These are phyloP conservation scores for Caenorhabditis plicata DNA, from an alignment of 2,888 invertebrate species.

Conservation along the genomic window DNA sequence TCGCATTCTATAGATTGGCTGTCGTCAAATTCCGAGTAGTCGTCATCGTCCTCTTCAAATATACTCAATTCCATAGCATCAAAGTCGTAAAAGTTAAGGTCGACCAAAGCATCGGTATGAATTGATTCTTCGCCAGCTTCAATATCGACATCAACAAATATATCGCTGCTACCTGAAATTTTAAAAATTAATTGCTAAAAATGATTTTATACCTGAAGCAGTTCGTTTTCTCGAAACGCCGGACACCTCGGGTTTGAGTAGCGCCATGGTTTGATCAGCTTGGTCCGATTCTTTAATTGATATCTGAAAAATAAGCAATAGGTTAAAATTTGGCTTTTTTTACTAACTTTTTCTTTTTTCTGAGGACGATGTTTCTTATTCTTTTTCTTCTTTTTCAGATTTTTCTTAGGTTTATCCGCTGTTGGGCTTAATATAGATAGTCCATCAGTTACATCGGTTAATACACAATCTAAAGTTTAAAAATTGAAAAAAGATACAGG, in stretches of 20 bases:
- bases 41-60: constrained; percentile 42
- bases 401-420: constrained; percentile 26
- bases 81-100: constrained; percentile 48
- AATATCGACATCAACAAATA: constrained; percentile 47
- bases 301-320: constrained; percentile 9
- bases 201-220: too few species aligned
- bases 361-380: too few species aligned
- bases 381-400: constrained; percentile 41
- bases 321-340: constrained; percentile 6
- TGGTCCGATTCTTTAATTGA: constrained; percentile 25
- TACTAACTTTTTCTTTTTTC: constrained; percentile 24
- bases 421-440: constrained; percentile 23
- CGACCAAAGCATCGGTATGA: constrained; percentile 47
- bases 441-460: constrained; percentile 30
- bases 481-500: background rate
- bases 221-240: constrained; percentile 28
- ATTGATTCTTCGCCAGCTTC: constrained; percentile 50
- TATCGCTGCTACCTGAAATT: constrained; percentile 34
- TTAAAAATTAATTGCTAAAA: too few species aligned
- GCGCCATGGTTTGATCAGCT: constrained; percentile 12
- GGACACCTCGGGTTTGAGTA: constrained; percentile 23
- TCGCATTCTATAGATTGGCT: constrained; percentile 39
- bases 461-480: constrained; percentile 14
- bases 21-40: constrained; percentile 28
- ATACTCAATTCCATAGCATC: constrained; percentile 46